Conservation (phyloP, 2,888 invertebrate genomes). For the Cistogaster globosa region DNA sequence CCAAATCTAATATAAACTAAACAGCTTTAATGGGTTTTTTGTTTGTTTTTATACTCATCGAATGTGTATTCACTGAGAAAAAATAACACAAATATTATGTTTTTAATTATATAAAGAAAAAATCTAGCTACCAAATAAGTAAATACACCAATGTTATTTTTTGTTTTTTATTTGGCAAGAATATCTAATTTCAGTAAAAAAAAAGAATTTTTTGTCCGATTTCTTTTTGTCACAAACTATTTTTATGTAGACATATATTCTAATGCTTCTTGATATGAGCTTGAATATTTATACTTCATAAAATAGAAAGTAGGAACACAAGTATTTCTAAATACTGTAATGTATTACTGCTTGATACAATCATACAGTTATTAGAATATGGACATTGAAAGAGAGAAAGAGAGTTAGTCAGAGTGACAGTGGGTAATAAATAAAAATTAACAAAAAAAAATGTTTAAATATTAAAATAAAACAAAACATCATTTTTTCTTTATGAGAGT, state of each 20-base stretch:
- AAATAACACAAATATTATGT: not conserved
- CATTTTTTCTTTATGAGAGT: no score
- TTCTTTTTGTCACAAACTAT: not conserved
- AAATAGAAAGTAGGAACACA: not conserved
- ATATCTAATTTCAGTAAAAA: slow-evolving; percentile 3
- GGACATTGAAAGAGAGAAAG: no score
- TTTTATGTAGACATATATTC: not conserved
- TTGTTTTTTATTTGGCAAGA: slow-evolving; percentile 35
- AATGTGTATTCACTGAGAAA: not conserved
- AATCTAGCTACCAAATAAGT: slow-evolving; percentile 27
- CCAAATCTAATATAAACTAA: slow-evolving; percentile 51
- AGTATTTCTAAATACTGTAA: no score
- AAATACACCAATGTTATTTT: slow-evolving; percentile 26
- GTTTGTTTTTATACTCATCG: slow-evolving; percentile 55
- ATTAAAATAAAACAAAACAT: no score
- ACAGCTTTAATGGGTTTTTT: slow-evolving; percentile 60
- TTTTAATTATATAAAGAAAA: not conserved
- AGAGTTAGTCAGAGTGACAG: no score
- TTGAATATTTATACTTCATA: not conserved
- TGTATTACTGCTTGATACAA: no score
- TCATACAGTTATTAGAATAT: no score
- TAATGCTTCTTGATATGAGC: not conserved
- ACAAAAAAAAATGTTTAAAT: no score
- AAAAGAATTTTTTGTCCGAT: no score
- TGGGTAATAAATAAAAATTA: no score